Base-by-base conservation (phyloP, 2,113 vertebrate species). In the Chaetodon trifascialis region DNA sequence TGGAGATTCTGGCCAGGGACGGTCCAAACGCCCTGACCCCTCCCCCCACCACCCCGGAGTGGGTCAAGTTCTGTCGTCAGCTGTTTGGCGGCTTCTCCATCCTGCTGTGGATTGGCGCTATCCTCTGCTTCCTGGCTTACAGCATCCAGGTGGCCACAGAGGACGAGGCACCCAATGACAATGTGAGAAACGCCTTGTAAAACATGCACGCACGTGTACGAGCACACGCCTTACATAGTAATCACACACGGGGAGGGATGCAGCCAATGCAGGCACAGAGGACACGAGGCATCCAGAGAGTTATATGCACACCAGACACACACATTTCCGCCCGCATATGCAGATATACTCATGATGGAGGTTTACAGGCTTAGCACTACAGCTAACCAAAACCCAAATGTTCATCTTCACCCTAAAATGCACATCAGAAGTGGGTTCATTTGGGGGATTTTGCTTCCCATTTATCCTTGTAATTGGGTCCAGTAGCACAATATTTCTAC, bases 21-120 rank as follows among this genome's bases (percentile, higher is more conserved):
- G 97, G 97, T 0, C 97, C 95, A 44, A 98, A 99, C 0, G 94
- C 96, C 0, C 91, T 99, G 44, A 98, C 97, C 0, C 97, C 97
- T 0, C 97, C 97, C 0, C 97, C 97, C 0, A 97, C 97, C 58
- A 97, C 95, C 0, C 97, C 97, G 0, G 97, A 99, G 90, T 99
- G 97, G 97, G 95, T 99, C 75, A 99, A 99, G 93, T 99, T 99
- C 93, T 99, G 97, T 73, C 96, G 96, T 2, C 97, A 99, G 93
- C 96, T 99, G 11, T 99, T 99, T 0, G 97, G 97, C 0, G 97
- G 97, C 4, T 99, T 99, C 93, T 99, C 97, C 92, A 96, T 99
- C 89, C 92, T 98, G 76, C 95, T 98, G 40, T 99, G 97, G 97
- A 98, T 96, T 6, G 97, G 97, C 0, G 97, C 97, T 80, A 49